phyloP scores from a whole-genome alignment of 2,113 vertebrate genomes.

The Cairina moschata region DNA sequence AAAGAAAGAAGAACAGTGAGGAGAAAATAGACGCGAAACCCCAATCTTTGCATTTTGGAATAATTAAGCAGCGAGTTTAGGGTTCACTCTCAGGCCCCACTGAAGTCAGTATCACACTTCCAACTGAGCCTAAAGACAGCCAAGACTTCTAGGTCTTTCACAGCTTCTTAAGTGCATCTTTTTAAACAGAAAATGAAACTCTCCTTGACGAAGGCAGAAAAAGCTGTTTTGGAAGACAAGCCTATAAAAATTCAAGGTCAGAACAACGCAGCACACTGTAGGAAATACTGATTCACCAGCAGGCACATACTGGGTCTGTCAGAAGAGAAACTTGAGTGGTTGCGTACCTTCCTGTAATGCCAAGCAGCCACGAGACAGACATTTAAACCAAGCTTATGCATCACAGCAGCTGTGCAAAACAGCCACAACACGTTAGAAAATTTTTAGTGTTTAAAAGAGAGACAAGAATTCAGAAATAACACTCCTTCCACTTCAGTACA shows the following conservation, averaged over 20 bases:
- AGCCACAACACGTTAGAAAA: neutral
- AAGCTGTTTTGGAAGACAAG: neutral
- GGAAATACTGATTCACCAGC: neutral
- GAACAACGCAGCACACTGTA: rapidly evolving
- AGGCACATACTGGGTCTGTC: neutral
- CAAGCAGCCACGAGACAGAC: neutral
- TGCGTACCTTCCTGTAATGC: neutral
- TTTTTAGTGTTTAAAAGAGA: neutral
- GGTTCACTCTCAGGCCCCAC: neutral
- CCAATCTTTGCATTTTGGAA: neutral
- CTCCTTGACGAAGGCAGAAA: neutral
- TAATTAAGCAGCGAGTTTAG: neutral
- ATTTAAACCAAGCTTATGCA: neutral
- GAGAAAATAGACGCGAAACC: neutral
- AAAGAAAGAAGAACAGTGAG: neutral
- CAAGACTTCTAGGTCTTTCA: neutral
- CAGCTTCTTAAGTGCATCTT: neutral
- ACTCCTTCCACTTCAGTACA: neutral
- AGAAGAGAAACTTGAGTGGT: neutral
- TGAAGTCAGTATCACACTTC: neutral
- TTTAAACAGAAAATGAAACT: neutral
- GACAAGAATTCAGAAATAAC: neutral
- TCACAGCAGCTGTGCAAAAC: neutral
- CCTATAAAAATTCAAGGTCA: neutral
- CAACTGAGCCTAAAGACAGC: neutral